Percentiles rank a stretch among this genome's conserved stretches.
Conservation (phyloP, 2,797 vertebrate species). For the Natrix natrix region DNA sequence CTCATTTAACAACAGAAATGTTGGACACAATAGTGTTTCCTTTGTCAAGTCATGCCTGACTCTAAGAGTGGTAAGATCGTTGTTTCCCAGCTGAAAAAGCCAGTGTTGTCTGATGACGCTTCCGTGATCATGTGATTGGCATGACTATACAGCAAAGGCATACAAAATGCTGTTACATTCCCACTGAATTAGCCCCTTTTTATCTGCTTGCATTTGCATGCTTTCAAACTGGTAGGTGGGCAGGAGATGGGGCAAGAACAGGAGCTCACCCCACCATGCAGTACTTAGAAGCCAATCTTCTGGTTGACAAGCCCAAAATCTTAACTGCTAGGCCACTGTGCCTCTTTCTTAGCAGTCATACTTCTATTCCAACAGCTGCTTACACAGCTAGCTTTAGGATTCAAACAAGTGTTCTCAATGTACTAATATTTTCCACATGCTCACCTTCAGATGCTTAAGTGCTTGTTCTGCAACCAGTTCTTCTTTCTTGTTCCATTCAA, state of each 20-base stretch:
- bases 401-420: not conserved
- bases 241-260: not conserved
- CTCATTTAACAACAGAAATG: not conserved
- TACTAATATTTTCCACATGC: not conserved
- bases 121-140: not conserved
- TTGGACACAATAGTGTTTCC: not conserved
- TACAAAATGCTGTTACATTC: not conserved
- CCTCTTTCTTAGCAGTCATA: not conserved
- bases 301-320: not conserved
- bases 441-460: conserved; percentile 89
- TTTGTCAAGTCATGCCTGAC: not conserved
- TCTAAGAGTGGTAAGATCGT: not conserved
- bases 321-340: not conserved
- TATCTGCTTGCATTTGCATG: not conserved
- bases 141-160: not conserved
- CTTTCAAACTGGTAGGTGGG: not conserved
- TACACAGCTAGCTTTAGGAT: not conserved
- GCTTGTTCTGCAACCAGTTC: conserved; percentile 91
- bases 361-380: not conserved
- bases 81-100: not conserved
- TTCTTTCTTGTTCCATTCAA: conserved; percentile 95
- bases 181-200: not conserved
- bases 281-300: not conserved
- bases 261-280: not conserved
- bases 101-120: not conserved